Evolutionary conservation across 2,797 vertebrate genomes (phyloP).

Genomic region (Halcyon smyrnensis): DNA sequence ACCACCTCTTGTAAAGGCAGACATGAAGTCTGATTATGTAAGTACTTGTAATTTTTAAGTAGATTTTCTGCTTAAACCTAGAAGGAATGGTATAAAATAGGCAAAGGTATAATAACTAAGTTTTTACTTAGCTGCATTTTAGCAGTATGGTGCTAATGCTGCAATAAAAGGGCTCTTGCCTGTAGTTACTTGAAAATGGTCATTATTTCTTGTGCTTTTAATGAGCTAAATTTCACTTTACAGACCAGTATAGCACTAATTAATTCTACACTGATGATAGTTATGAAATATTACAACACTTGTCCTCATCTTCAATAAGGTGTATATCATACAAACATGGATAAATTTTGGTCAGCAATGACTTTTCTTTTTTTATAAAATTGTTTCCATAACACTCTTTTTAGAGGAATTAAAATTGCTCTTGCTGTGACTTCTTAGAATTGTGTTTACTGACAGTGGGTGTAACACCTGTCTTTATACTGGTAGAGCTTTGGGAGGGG

Average conservation of each 20-base stretch:
- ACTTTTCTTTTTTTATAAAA: not conserved
- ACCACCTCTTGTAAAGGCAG: not conserved
- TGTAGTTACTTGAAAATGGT: not conserved
- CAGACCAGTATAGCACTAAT: not conserved
- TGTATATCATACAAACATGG: not conserved
- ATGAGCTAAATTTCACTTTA: not conserved
- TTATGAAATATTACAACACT: not conserved
- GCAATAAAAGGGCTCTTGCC: not conserved
- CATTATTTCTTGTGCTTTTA: not conserved
- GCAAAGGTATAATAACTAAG: not conserved
- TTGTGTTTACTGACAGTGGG: not conserved
- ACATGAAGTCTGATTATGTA: slow-evolving; percentile 26
- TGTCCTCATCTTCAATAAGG: not conserved
- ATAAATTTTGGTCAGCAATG: not conserved
- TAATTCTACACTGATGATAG: not conserved
- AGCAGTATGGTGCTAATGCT: not conserved
- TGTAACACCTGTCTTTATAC: not conserved
- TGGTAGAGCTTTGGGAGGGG: not conserved
- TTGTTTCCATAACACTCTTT: not conserved
- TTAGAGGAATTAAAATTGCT: not conserved
- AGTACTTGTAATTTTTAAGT: slow-evolving; percentile 13
- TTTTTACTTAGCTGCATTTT: not conserved
- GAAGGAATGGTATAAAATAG: not conserved
- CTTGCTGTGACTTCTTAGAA: not conserved
- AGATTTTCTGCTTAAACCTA: not conserved